Conservation (phyloP, 2,888 invertebrate genomes). For the Eilema depressum region DNA sequence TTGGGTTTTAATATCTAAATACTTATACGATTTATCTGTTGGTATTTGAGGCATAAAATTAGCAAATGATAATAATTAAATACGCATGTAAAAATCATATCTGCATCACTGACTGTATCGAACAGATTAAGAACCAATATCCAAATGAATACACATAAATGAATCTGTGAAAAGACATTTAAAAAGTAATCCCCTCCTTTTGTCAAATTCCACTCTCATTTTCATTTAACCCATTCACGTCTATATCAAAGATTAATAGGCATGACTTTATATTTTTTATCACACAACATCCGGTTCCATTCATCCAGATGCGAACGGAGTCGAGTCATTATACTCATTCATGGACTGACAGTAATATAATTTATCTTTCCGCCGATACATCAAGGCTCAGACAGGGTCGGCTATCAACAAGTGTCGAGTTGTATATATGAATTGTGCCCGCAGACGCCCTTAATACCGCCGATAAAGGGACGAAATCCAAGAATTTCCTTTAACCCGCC, state of each 20-base stretch:
- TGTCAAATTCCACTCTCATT: constrained; percentile 8
- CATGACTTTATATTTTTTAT: constrained; percentile 38
- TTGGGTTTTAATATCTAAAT: neutral
- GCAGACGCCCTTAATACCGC: constrained; percentile 50
- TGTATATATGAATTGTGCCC: constrained; percentile 69
- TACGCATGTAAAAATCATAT: neutral
- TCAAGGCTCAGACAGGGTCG: constrained; percentile 51
- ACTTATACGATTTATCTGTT: neutral
- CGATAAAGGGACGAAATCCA: constrained; percentile 36
- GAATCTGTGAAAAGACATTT: neutral
- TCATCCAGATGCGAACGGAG: constrained; percentile 40
- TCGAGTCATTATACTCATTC: constrained; percentile 60
- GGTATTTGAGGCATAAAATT: neutral
- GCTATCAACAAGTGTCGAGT: constrained; percentile 84
- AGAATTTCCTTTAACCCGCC: constrained; percentile 32
- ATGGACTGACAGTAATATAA: constrained; percentile 58
- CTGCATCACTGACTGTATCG: neutral
- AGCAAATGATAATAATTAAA: neutral
- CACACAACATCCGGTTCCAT: constrained; percentile 30
- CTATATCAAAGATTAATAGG: constrained; percentile 29
- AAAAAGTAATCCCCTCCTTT: neutral
- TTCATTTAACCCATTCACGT: constrained; percentile 18
- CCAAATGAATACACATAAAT: neutral
- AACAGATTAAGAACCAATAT: neutral
- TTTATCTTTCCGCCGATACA: constrained; percentile 68